Evolutionary conservation across 2,797 vertebrate genomes (phyloP).

Genomic region (Alauda arvensis): DNA sequence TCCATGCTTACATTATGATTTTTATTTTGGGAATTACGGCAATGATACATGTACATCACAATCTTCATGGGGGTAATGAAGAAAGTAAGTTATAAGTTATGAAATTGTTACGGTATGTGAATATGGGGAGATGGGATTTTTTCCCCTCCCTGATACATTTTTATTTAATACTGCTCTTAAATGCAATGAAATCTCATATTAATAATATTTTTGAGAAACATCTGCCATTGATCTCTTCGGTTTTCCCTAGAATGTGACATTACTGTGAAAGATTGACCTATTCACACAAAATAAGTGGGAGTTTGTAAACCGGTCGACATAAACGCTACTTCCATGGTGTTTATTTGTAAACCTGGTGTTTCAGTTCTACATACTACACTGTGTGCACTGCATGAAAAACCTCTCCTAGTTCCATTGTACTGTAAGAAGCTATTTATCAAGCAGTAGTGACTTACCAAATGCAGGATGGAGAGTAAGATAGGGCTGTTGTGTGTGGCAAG

Average conservation of each 20-base stretch:
- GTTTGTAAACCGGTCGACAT: not conserved
- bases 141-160: accelerated
- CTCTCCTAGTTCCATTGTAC: not conserved
- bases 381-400: not conserved
- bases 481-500: not conserved
- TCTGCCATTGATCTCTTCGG: not conserved
- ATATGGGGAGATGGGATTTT: accelerated
- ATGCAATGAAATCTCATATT: not conserved
- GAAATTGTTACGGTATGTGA: accelerated
- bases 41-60: not conserved
- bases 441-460: not conserved
- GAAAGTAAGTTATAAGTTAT: not conserved
- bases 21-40: not conserved
- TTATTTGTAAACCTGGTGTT: not conserved
- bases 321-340: not conserved
- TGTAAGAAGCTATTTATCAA: not conserved
- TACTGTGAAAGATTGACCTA: not conserved
- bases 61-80: not conserved
- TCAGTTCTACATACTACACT: not conserved
- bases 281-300: not conserved
- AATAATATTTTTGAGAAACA: not conserved
- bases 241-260: not conserved
- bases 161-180: not conserved
- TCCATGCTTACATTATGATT: not conserved
- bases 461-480: not conserved